Percentiles rank a stretch among this genome's conserved stretches.
Evolutionary conservation across 2,888 invertebrate species (phyloP).

Genomic region (Anthrax anthrax): DNA sequence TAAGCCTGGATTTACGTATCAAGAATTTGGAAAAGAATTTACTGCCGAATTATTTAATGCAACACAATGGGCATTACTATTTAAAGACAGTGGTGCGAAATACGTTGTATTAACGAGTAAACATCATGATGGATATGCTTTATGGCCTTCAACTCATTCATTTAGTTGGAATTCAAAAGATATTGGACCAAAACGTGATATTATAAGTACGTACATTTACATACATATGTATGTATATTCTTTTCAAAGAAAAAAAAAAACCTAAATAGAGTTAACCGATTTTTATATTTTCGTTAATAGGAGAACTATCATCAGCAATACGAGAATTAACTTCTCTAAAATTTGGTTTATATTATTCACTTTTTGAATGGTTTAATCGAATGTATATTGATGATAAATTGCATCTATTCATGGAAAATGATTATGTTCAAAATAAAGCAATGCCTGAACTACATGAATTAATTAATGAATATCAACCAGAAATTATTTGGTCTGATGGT

Average conservation of each 20-base stretch:
- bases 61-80: conserved; percentile 67
- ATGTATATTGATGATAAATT: conserved; percentile 57
- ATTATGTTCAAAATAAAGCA: conserved; percentile 57
- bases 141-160: conserved; percentile 69
- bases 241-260: too few species aligned
- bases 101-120: conserved; percentile 76
- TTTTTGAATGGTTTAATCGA: conserved; percentile 82
- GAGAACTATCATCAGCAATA: conserved; percentile 54
- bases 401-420: conserved; percentile 44
- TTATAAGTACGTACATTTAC: conserved; percentile 41
- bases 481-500: conserved; percentile 86
- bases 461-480: conserved; percentile 51
- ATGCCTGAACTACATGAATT: conserved; percentile 70
- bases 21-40: conserved; percentile 80
- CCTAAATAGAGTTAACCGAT: not conserved
- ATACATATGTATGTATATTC: too few species aligned
- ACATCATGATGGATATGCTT: conserved; percentile 75
- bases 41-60: conserved; percentile 83
- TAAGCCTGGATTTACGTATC: conserved; percentile 73
- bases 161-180: conserved; percentile 77
- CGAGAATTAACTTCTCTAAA: conserved; percentile 44
- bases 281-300: conserved; percentile 12
- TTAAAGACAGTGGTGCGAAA: conserved; percentile 75
- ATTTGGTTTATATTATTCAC: conserved; percentile 74
- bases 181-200: conserved; percentile 60